Evolutionary conservation across 2,888 invertebrate species (phyloP).

Genomic region (Clusia tigrina): DNA sequence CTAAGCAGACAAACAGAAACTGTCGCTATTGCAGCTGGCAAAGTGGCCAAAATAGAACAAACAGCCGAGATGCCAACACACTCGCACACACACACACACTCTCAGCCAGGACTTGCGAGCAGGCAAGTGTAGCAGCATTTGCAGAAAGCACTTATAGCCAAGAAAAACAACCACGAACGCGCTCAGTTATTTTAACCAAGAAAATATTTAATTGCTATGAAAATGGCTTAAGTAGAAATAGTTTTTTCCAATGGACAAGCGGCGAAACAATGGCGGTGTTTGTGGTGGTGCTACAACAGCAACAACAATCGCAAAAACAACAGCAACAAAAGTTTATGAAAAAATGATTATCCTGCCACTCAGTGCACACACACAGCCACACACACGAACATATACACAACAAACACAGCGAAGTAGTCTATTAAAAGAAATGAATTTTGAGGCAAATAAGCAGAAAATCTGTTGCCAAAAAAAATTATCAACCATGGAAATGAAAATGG

Average conservation of each 20-base stretch:
- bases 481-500: slow-evolving; percentile 50
- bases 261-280: neutral
- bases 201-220: slow-evolving; percentile 1
- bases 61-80: neutral
- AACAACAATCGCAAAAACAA: slow-evolving; percentile 47
- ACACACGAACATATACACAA: neutral
- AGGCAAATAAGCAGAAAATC: slow-evolving; percentile 59
- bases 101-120: no score
- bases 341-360: slow-evolving; percentile 50
- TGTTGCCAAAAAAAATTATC: slow-evolving; percentile 58
- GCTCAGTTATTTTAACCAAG: slow-evolving; percentile 1
- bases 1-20: neutral
- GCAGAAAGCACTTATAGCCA: neutral
- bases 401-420: slow-evolving; percentile 29
- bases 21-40: neutral
- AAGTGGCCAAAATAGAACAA: neutral
- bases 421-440: slow-evolving; percentile 46
- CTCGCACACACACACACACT: no score
- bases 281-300: neutral
- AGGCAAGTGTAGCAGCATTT: neutral
- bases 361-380: slow-evolving; percentile 1
- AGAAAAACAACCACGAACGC: neutral
- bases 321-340: slow-evolving; percentile 50
- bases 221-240: neutral
- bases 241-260: neutral